Conservation (phyloP, 2,797 vertebrate species). For the Centropyge bicolor region DNA sequence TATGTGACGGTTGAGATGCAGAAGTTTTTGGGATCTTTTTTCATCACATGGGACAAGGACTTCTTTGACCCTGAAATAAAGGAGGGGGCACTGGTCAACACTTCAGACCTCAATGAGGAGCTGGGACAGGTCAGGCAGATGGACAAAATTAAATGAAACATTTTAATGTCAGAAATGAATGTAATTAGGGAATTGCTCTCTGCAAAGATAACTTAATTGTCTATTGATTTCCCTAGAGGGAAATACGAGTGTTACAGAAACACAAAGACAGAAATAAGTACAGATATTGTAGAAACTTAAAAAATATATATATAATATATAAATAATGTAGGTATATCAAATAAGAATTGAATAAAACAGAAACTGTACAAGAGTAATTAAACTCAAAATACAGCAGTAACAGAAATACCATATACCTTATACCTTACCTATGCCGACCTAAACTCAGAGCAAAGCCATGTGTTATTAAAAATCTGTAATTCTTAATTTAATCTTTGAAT, state of each 20-base stretch:
- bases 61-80: slow-evolving; percentile 94
- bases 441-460: background rate
- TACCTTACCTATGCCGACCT: background rate
- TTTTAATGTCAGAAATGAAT: background rate
- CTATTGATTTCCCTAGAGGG: background rate
- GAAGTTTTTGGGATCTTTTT: slow-evolving; percentile 98
- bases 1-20: slow-evolving; percentile 99
- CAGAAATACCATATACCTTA: too few species aligned
- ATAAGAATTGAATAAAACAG: too few species aligned
- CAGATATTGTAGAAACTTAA: background rate
- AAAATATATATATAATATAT: too few species aligned
- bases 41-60: slow-evolving; percentile 97
- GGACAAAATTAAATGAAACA: background rate
- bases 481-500: background rate
- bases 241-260: background rate
- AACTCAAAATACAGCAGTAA: too few species aligned
- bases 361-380: too few species aligned
- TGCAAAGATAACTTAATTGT: background rate
- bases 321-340: too few species aligned
- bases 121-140: slow-evolving; percentile 92
- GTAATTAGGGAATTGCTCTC: background rate
- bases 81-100: slow-evolving; percentile 97
- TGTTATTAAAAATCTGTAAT: background rate
- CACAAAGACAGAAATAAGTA: background rate
- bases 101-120: slow-evolving; percentile 98